These are phyloP conservation scores for Urocyon cinereoargenteus DNA, from an alignment of 2,797 vertebrate species.

Conservation along the genomic window DNA sequence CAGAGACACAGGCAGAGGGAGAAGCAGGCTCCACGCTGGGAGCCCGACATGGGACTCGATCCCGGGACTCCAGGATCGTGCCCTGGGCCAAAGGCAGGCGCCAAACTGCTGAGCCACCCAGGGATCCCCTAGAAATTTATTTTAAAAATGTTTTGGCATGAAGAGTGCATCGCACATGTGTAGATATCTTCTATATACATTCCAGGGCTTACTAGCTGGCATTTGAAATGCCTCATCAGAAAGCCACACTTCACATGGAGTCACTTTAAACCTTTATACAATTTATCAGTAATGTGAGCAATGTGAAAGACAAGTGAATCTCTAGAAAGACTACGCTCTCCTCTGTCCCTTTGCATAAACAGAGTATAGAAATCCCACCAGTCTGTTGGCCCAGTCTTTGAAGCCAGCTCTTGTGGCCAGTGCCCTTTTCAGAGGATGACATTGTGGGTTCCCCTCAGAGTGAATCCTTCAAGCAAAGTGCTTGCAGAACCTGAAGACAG, in stretches of 20 bases:
- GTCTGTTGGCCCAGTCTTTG: background rate
- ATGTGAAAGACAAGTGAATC: background rate
- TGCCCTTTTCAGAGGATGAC: background rate
- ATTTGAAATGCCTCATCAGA: background rate
- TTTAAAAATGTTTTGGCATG: background rate
- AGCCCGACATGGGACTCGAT: no score
- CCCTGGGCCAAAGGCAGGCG: no score
- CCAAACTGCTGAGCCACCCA: no score
- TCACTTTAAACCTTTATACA: background rate
- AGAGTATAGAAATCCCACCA: background rate
- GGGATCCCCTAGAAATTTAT: background rate
- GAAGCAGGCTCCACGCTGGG: no score
- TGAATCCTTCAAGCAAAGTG: background rate
- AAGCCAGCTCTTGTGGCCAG: no score
- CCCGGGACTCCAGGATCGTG: no score
- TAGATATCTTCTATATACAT: background rate
- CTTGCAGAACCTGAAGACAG: background rate
- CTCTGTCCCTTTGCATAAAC: background rate
- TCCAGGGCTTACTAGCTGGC: background rate
- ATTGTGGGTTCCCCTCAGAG: background rate
- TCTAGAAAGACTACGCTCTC: background rate
- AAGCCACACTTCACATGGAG: background rate
- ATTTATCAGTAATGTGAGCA: background rate
- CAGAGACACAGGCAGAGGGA: no score
- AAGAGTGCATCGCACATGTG: background rate